Conservation (phyloP, 2,797 vertebrate species). For the Lithobates pipiens region DNA sequence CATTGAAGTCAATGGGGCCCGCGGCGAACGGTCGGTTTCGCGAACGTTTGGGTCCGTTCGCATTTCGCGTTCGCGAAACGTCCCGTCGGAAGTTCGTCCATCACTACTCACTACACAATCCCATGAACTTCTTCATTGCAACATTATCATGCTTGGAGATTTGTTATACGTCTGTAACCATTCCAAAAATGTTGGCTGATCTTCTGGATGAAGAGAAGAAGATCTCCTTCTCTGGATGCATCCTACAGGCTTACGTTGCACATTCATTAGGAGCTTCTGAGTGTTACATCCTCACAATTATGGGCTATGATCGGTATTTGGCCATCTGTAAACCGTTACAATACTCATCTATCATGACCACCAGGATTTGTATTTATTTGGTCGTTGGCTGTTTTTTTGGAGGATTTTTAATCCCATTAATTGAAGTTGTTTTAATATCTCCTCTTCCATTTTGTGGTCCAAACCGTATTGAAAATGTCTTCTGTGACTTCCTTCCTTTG, state of each 20-base stretch:
- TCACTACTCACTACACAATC: constrained; percentile 63
- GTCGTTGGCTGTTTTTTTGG: constrained; percentile 55
- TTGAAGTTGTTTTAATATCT: constrained; percentile 22
- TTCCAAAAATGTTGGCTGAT: constrained; percentile 61
- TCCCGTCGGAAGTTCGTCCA: too few species aligned
- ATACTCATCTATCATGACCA: constrained; percentile 65
- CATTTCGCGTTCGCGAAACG: too few species aligned
- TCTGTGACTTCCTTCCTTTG: constrained; percentile 71
- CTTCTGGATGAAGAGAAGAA: constrained; percentile 59
- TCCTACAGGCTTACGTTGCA: constrained; percentile 67
- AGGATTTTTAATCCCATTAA: constrained; percentile 43
- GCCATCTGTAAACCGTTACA: constrained; percentile 38
- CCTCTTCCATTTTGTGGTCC: constrained; percentile 68
- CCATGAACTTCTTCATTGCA: constrained; percentile 68
- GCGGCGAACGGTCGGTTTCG: too few species aligned
- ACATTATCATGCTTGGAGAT: constrained; percentile 68
- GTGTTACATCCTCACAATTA: constrained; percentile 34
- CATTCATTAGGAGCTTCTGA: constrained; percentile 65
- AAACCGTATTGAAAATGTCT: constrained; percentile 67
- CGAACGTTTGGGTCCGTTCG: too few species aligned
- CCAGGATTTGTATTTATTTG: constrained; percentile 65
- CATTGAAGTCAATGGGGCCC: too few species aligned
- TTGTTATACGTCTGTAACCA: constrained; percentile 64
- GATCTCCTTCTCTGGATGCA: constrained; percentile 64
- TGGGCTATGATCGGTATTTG: constrained; percentile 33